A percentile compares a stretch with the other conserved stretches of the same genome.
phyloP scores from a whole-genome alignment of 1,140 invertebrate species.

The Monomorium pharaonis region DNA sequence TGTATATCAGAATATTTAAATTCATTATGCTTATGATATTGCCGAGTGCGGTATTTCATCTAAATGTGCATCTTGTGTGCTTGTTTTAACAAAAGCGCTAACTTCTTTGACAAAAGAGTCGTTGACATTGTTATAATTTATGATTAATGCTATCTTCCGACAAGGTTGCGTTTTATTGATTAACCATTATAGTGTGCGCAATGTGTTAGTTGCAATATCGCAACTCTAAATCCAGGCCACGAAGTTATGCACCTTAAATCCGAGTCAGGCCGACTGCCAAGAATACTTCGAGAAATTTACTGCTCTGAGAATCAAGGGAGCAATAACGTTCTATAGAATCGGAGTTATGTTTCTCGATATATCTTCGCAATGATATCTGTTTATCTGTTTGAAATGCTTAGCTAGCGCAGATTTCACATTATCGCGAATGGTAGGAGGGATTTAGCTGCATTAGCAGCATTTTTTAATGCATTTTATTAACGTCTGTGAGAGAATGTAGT shows the following conservation, averaged over 20 bases:
- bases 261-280: conserved; percentile 57
- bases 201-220: conserved; percentile 16
- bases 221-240: conserved; percentile 38
- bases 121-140: background rate
- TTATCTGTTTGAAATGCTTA: conserved; percentile 28
- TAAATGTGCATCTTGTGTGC: background rate
- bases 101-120: background rate
- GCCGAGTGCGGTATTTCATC: background rate
- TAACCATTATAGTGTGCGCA: conserved; percentile 7
- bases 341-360: conserved; percentile 44
- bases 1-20: background rate
- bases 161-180: conserved; percentile 22
- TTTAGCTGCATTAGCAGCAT: background rate
- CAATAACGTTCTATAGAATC: conserved; percentile 36
- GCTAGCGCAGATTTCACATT: background rate
- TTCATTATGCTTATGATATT: background rate
- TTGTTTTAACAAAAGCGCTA: background rate
- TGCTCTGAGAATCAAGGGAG: conserved; percentile 53
- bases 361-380: conserved; percentile 25
- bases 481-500: too few relatives aligned
- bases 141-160: conserved; percentile 1
- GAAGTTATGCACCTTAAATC: conserved; percentile 56
- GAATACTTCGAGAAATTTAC: conserved; percentile 58
- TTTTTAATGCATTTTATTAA: background rate
- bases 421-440: background rate